Evolutionary conservation across 2,888 invertebrate species (phyloP), one percentile per base, ranked within the genome.

Genomic region (Drosophila pseudotakahashii): DNA sequence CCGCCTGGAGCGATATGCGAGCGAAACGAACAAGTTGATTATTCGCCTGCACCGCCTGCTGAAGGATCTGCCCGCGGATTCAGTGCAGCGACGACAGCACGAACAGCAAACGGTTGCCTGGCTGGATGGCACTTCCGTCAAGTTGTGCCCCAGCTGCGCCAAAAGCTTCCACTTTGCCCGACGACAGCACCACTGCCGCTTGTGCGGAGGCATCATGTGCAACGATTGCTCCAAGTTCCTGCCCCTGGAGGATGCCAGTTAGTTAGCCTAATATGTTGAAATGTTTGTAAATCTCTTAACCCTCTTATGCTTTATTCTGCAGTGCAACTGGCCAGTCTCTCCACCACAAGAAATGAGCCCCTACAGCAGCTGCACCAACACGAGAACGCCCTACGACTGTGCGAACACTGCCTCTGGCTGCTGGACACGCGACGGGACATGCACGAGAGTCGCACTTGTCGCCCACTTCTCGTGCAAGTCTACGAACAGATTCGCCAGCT

Each of bases 151-250:
- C 0, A 96, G 95, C 77, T 99, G 99, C 93, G 97, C 98, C 0
- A 95, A 95, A 89, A 94, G 95, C 48, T 99, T 99, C 92, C 96
- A 96, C 86, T 92, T 98, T 63, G 95, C 98, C 0, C 93, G 97
- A 66, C 93, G 99, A 75, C 97, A 98, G 91, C 99, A 99, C 92
- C 99, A 99, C 92, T 99, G 99, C 90, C 94, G 99, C 72, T 93
- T 99, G 4, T 99, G 98, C 91, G 99, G 99, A 1, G 96, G 97
- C 62, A 95, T 99, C 69, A 96, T 98, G 94, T 99, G 99, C 91
- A 94, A 97, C 90, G 95, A 96, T 81, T 99, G 99, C 91, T 98
- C 98, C 0, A 93, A 95, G 82, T 98, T 98, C 92, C 93, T 99
- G 78, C 94, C 96, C 47, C 93, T 97, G 74, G 93, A 95, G 78